These are phyloP conservation scores for Drosophila azteca DNA, from an alignment of 1,140 invertebrate genomes.

Conservation along the genomic window DNA sequence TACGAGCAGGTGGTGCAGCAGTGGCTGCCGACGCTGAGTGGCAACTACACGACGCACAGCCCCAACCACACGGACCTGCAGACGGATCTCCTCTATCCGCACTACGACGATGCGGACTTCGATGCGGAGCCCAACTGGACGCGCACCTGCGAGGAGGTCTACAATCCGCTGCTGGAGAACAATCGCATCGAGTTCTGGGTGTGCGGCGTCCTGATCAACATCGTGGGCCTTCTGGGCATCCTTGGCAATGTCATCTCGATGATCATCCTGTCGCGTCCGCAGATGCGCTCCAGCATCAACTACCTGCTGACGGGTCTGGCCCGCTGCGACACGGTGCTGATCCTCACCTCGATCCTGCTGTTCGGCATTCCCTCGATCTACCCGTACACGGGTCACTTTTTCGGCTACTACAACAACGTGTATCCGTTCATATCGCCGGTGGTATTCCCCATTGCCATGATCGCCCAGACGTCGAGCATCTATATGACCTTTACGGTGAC, in stretches of 20 bases:
- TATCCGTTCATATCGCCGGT: constrained; percentile 92
- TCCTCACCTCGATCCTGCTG: constrained; percentile 93
- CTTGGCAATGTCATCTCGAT: constrained; percentile 95
- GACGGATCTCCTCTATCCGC: constrained; percentile 46
- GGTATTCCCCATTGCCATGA: constrained; percentile 93
- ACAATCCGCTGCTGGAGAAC: constrained; percentile 62
- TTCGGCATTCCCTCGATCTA: constrained; percentile 94
- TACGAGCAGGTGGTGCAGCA: not conserved
- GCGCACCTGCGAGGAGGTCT: constrained; percentile 60
- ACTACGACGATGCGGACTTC: constrained; percentile 48
- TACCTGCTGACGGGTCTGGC: constrained; percentile 95
- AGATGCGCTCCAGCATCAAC: constrained; percentile 97
- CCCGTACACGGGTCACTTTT: constrained; percentile 90
- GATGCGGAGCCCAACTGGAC: constrained; percentile 59
- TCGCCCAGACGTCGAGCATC: constrained; percentile 95
- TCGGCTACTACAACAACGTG: constrained; percentile 91
- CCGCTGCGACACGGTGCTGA: constrained; percentile 94
- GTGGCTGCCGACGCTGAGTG: not conserved
- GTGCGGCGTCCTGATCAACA: constrained; percentile 92
- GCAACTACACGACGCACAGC: constrained; percentile 7
- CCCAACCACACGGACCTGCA: constrained; percentile 30
- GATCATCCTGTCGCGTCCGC: constrained; percentile 94
- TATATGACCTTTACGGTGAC: constrained; percentile 98
- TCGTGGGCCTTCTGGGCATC: constrained; percentile 92
- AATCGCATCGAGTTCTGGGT: constrained; percentile 90